phyloP scores from a whole-genome alignment of 2,113 vertebrate species.

The Nicator chloris region DNA sequence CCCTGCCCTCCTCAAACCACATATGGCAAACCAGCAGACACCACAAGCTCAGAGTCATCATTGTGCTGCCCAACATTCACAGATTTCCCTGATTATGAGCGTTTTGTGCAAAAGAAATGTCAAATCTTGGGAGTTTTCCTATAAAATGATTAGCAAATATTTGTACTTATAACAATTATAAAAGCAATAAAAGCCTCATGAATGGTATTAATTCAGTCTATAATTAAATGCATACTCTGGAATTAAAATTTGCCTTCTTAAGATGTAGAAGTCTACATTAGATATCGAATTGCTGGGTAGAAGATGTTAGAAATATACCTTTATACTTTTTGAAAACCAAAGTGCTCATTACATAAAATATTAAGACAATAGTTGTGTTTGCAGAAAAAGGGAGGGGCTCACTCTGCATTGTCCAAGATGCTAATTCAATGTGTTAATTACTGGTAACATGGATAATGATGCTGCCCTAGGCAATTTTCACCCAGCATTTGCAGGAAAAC shows the following conservation, averaged over 20 bases:
- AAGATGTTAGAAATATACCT: not conserved
- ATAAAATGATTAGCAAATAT: not conserved
- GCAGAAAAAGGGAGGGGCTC: not conserved
- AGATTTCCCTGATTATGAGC: not conserved
- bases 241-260: not conserved
- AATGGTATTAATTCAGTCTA: not conserved
- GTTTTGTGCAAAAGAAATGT: not conserved
- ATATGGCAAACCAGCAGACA: not conserved
- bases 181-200: not conserved
- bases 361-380: not conserved
- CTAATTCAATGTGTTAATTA: slow-evolving; percentile 26
- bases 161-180: not conserved
- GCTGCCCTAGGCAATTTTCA: not conserved
- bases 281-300: not conserved
- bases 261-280: not conserved
- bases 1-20: not conserved
- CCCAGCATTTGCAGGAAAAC: not conserved
- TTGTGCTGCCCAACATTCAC: not conserved
- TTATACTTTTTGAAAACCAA: not conserved
- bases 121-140: not conserved
- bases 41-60: not conserved
- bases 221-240: not conserved
- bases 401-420: not conserved
- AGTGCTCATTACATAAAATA: not conserved
- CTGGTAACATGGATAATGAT: not conserved